These are phyloP conservation scores for Colletes latitarsis DNA, from an alignment of 1,140 invertebrate species.

Conservation along the genomic window DNA sequence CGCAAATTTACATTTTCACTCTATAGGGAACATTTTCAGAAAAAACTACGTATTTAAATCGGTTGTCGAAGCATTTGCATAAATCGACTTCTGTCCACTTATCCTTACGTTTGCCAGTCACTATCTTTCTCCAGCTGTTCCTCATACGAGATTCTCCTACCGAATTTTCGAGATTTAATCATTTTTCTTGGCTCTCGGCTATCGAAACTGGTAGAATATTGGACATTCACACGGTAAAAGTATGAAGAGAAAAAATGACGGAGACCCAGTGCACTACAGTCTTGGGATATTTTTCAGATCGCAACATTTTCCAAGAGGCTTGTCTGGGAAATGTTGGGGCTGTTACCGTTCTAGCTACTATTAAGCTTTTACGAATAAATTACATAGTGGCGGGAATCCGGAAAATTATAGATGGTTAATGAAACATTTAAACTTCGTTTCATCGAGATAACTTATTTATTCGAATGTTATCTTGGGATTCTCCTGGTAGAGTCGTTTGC, in stretches of 20 bases:
- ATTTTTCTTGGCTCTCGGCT: neutral
- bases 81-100: slow-evolving; percentile 9
- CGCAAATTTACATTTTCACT: neutral
- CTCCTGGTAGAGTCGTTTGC: slow-evolving; percentile 8
- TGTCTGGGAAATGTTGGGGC: neutral
- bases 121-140: neutral
- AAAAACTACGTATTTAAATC: slow-evolving; percentile 4
- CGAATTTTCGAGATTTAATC: neutral
- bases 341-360: no score
- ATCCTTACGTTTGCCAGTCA: neutral
- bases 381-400: slow-evolving; percentile 16
- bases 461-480: slow-evolving; percentile 47
- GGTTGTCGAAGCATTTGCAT: slow-evolving; percentile 19
- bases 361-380: slow-evolving; percentile 46
- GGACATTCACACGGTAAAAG: no score
- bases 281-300: no score
- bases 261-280: no score
- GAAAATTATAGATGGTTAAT: slow-evolving; percentile 59
- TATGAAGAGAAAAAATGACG: no score
- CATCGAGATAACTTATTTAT: slow-evolving; percentile 65
- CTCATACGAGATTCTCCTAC: neutral
- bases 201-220: neutral
- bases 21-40: neutral
- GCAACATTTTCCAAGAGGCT: no score
- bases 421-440: slow-evolving; percentile 72